Evolutionary conservation across 2,797 vertebrate species (phyloP).

Genomic region (Alosa sapidissima): DNA sequence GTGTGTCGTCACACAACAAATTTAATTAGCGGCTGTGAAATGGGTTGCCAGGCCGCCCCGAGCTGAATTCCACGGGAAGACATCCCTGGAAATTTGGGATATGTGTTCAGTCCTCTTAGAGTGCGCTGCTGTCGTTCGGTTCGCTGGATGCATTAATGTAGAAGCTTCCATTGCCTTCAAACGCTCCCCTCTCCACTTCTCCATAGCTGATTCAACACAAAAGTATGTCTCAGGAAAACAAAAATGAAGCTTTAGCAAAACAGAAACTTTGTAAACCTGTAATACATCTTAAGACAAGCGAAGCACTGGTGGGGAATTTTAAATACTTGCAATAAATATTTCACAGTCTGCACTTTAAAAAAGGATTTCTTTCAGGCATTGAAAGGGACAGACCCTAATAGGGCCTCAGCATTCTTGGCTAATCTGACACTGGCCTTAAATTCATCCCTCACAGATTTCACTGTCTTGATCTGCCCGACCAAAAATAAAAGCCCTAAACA

Average conservation of each 20-base stretch:
- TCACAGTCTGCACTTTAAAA: constrained; percentile 29
- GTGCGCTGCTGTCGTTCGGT: constrained; percentile 51
- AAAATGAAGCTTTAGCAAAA: constrained; percentile 1
- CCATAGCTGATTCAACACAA: constrained; percentile 7
- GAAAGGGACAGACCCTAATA: constrained; percentile 32
- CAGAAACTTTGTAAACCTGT: constrained; percentile 10
- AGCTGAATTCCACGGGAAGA: constrained; percentile 63
- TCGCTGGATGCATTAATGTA: neutral
- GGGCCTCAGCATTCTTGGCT: constrained; percentile 47
- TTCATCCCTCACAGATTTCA: constrained; percentile 63
- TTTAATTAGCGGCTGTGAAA: constrained; percentile 67
- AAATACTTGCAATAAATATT: constrained; percentile 59
- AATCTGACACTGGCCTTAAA: constrained; percentile 56
- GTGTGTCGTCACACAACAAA: neutral
- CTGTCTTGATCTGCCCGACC: constrained; percentile 34
- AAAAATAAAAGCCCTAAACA: neutral
- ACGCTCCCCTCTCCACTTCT: neutral
- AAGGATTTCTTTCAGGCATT: constrained; percentile 49
- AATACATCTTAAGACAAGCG: neutral
- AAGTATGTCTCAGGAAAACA: neutral
- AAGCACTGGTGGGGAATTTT: constrained; percentile 30
- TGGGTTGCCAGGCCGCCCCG: constrained; percentile 64
- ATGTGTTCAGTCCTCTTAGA: constrained; percentile 59
- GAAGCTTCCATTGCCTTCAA: neutral
- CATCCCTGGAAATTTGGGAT: constrained; percentile 64